Evolutionary conservation across 1,140 invertebrate species (phyloP).

Genomic region (Coenobita brevimanus): DNA sequence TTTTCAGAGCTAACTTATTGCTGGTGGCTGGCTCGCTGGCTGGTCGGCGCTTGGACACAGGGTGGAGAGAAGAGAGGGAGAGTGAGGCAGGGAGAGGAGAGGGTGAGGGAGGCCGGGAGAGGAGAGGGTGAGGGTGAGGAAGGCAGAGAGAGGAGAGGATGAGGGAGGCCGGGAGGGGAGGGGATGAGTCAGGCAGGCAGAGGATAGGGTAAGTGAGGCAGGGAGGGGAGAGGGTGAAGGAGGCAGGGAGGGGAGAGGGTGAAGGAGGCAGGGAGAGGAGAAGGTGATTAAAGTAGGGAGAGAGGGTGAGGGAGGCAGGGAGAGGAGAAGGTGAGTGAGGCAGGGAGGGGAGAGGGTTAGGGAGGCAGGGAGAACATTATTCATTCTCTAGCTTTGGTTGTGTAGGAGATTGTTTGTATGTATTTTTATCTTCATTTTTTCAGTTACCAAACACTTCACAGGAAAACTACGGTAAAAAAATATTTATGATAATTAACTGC

Average conservation of each 20-base stretch:
- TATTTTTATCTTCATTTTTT: too few species aligned
- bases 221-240: not conserved
- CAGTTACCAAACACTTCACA: too few species aligned
- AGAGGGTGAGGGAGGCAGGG: too few species aligned
- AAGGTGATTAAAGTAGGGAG: not conserved
- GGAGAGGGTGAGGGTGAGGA: not conserved
- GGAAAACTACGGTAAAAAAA: too few species aligned
- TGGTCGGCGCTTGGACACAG: too few species aligned
- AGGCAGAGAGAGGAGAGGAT: not conserved
- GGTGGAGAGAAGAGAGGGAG: not conserved
- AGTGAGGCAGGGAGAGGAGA: not conserved
- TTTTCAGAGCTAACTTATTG: conserved; percentile 24
- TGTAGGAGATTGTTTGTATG: too few species aligned
- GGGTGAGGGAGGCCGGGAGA: not conserved
- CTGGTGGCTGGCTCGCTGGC: too few species aligned
- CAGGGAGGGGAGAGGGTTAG: too few species aligned
- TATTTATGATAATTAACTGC: too few species aligned
- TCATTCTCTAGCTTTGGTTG: too few species aligned
- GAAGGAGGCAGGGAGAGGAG: not conserved
- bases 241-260: not conserved
- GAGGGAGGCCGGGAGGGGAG: not conserved
- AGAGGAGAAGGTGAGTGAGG: too few species aligned
- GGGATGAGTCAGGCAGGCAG: not conserved
- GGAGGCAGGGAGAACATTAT: too few species aligned
- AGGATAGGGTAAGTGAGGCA: not conserved